Percentiles rank a stretch among this genome's conserved stretches.
These are phyloP conservation scores for Pocota personata DNA, from an alignment of 2,888 invertebrate genomes.

Conservation along the genomic window DNA sequence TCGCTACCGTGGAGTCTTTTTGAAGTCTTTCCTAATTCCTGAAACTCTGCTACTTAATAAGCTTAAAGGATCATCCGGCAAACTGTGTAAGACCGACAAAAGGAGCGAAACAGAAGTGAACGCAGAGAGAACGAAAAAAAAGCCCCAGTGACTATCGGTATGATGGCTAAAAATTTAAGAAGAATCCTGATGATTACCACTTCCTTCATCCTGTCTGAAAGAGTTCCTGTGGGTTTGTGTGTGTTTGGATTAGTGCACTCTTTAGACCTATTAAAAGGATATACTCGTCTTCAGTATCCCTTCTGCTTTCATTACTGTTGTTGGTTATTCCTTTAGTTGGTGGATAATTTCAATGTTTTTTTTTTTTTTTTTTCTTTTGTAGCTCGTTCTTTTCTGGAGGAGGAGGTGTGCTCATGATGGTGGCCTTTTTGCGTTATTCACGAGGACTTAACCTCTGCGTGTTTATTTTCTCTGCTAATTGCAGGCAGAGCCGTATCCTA, in stretches of 20 bases:
- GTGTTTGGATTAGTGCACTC: conserved; percentile 27
- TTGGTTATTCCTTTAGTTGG: conserved; percentile 35
- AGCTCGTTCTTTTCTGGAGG: background rate
- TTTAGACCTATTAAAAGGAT: conserved; percentile 48
- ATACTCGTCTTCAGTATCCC: conserved; percentile 23
- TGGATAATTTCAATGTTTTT: conserved; percentile 40
- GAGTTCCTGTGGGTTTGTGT: background rate
- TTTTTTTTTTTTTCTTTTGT: background rate
- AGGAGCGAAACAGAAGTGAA: conserved; percentile 19
- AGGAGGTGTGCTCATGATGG: background rate
- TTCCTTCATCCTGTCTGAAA: background rate
- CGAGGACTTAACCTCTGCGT: conserved; percentile 40
- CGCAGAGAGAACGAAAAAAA: conserved; percentile 10
- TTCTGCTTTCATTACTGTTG: conserved; percentile 32
- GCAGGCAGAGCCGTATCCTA: conserved; percentile 44
- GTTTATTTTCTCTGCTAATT: conserved; percentile 66
- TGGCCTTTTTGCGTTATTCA: conserved; percentile 23
- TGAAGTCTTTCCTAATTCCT: conserved; percentile 50
- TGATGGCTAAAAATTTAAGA: conserved; percentile 19
- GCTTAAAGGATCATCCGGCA: conserved; percentile 67
- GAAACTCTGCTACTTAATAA: conserved; percentile 64
- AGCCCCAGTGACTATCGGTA: background rate
- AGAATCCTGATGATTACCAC: background rate
- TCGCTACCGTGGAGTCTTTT: conserved; percentile 20
- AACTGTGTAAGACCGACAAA: conserved; percentile 49